Percentiles rank a stretch among this genome's conserved stretches.
Conservation (phyloP, 2,888 invertebrate species). For the Empis stercorea region DNA sequence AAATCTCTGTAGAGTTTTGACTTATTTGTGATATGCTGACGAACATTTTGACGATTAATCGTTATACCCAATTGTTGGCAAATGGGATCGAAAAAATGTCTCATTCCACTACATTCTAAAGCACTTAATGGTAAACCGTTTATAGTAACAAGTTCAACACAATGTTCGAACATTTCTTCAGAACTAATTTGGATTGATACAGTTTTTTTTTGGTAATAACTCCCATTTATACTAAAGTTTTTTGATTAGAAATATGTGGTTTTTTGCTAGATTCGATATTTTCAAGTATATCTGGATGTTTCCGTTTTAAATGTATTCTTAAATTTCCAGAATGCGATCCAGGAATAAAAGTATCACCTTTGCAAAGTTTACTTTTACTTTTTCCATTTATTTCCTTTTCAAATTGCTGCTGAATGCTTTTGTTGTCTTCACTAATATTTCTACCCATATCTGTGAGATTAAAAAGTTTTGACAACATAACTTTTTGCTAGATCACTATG, state of each 20-base stretch:
- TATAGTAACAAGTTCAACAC: neutral
- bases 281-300: neutral
- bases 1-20: neutral
- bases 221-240: neutral
- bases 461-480: too few relatives aligned
- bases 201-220: neutral
- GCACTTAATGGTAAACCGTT: neutral
- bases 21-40: neutral
- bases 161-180: neutral
- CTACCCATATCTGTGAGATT: too few relatives aligned
- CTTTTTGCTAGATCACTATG: too few relatives aligned
- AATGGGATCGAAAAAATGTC: neutral
- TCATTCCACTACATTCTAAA: conserved; percentile 1
- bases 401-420: too few relatives aligned
- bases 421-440: too few relatives aligned
- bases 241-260: conserved; percentile 1
- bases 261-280: neutral
- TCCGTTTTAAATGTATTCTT: neutral
- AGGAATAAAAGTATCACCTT: too few relatives aligned
- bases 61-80: neutral
- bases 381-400: too few relatives aligned
- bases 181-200: neutral
- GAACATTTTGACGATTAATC: neutral
- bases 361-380: too few relatives aligned
- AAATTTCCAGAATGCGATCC: neutral